A percentile compares a stretch with the other conserved stretches of the same genome.
Conservation (phyloP, 2,113 vertebrate species). For the Xiphias gladius region DNA sequence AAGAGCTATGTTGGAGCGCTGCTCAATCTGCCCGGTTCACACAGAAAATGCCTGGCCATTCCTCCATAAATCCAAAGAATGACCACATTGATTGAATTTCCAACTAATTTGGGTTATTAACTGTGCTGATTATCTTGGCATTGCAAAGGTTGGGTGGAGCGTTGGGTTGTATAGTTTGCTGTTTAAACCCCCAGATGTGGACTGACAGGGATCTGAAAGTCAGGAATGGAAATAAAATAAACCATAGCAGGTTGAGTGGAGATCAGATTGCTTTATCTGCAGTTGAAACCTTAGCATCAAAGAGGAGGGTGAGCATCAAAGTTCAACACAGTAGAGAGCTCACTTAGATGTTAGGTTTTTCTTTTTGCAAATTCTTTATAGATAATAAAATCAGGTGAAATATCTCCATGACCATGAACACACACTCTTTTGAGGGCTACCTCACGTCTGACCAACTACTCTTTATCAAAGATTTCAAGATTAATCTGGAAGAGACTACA, state of each 20-base stretch:
- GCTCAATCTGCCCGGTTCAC: not conserved
- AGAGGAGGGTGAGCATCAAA: constrained; percentile 20
- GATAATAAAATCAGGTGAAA: constrained; percentile 9
- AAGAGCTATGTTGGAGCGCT: not conserved
- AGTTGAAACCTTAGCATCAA: constrained; percentile 31
- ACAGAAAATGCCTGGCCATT: not conserved
- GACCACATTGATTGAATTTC: constrained; percentile 40
- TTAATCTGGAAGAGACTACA: constrained; percentile 45
- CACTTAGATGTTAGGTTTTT: not conserved
- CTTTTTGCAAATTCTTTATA: not conserved
- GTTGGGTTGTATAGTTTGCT: constrained; percentile 11
- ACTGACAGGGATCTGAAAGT: constrained; percentile 7
- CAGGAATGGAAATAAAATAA: constrained; percentile 31
- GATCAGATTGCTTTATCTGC: not conserved
- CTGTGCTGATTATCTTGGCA: constrained; percentile 2
- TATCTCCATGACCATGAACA: not conserved
- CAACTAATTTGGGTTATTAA: constrained; percentile 34
- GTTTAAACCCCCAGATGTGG: constrained; percentile 51
- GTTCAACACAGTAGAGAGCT: not conserved
- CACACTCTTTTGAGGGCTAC: not conserved
- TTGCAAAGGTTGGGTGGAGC: not conserved
- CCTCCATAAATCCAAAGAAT: constrained; percentile 31
- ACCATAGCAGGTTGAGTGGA: not conserved
- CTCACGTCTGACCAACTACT: constrained; percentile 30
- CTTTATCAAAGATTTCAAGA: not conserved